Base-by-base conservation (phyloP, 2,888 invertebrate species). In the Pherbina coryleti region DNA sequence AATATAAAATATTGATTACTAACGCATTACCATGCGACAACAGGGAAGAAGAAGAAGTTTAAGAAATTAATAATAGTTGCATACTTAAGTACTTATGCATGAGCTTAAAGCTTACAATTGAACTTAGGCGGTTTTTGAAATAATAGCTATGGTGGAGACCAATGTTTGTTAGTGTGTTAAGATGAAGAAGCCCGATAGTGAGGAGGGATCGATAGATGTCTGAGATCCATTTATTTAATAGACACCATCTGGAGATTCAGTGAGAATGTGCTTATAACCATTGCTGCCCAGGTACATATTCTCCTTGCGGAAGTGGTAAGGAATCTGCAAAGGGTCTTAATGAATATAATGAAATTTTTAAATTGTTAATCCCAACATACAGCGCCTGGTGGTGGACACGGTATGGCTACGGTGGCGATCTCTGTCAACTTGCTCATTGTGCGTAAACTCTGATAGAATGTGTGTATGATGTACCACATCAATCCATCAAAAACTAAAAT, bases 261-360 rank as follows among this genome's bases (percentile, higher is more conserved):
- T 85, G 31, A 90, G 82, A 77, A 89, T 88, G 78, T 90, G 89
- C 75, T 90, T 89, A 67, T 89, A 89, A 0, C 89, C 89, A 82
- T 89, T 88, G 82, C 88, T 88, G 75, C 90, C 90, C 69, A 90
- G 79, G 71, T 89, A 88, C 89, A 90, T 90, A 77, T 90, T 89
- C 79, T 89, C 90, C 22, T 88, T 87, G 31, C 88, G 86, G 71
- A 87, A 90, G 75, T 89, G 88, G 79, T 88, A 89, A 11, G 90
- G 90, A 75, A 89, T 85, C 90, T 89, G 78, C 8, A 78, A 76
- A 37, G 9, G 7, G 4, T 17, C 51, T 25, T 7, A 62, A 44
- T 19, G 11, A 4, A 11, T 9, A 28, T 19, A 5, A 60, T 5
- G 22, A 31, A 28, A 62, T 60, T 11, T 25, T 2, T 31, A 9